Conservation (phyloP, 1,140 invertebrate genomes). For the Drosophila aff. region DNA sequence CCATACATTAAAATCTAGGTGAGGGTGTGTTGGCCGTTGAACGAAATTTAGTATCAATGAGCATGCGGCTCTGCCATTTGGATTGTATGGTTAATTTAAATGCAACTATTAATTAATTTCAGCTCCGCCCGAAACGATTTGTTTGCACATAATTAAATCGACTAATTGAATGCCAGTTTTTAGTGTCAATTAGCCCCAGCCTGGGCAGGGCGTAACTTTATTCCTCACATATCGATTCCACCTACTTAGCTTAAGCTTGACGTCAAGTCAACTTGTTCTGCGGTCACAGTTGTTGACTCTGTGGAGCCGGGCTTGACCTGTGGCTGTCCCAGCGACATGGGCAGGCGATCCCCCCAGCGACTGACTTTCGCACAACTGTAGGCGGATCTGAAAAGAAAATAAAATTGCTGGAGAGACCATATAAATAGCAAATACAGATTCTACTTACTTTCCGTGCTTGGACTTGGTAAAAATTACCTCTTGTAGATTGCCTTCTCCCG, state of each 20-base stretch:
- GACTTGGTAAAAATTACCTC: slow-evolving; percentile 91
- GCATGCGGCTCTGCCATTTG: slow-evolving; percentile 41
- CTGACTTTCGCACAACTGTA: slow-evolving; percentile 90
- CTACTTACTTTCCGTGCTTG: slow-evolving; percentile 89
- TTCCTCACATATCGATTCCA: slow-evolving; percentile 31
- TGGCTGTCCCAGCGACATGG: slow-evolving; percentile 85
- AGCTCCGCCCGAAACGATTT: slow-evolving; percentile 64
- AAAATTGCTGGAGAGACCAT: neutral
- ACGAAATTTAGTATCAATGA: slow-evolving; percentile 67
- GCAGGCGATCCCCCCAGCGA: slow-evolving; percentile 91
- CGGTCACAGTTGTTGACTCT: slow-evolving; percentile 8
- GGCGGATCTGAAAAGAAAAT: slow-evolving; percentile 85
- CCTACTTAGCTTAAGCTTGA: slow-evolving; percentile 35
- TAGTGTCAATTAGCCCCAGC: slow-evolving; percentile 46
- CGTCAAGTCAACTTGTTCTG: slow-evolving; percentile 23
- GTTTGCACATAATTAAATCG: slow-evolving; percentile 78
- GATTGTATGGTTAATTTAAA: slow-evolving; percentile 57
- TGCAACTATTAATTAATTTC: slow-evolving; percentile 76
- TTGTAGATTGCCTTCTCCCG: slow-evolving; percentile 89
- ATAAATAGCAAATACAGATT: neutral
- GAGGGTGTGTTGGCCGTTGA: slow-evolving; percentile 65
- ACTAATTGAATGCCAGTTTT: slow-evolving; percentile 63
- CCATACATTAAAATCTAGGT: slow-evolving; percentile 60
- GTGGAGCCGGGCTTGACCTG: slow-evolving; percentile 18
- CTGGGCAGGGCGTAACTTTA: slow-evolving; percentile 25